Percentiles rank a stretch among this genome's conserved stretches.
Conservation (phyloP, 2,888 invertebrate genomes). For the Andricus quercusramuli region DNA sequence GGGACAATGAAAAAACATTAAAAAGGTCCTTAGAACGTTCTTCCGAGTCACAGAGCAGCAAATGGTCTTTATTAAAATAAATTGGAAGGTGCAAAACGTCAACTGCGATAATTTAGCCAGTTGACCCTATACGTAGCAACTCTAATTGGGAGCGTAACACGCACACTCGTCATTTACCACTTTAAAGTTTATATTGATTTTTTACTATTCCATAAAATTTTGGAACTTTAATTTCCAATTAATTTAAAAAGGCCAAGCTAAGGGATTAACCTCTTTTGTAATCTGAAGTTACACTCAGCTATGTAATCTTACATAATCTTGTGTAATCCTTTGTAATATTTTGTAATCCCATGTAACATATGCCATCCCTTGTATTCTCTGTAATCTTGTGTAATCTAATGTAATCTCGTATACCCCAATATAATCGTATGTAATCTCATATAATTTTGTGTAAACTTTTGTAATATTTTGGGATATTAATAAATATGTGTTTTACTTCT, state of each 20-base stretch:
- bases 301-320: too few species aligned
- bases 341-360: too few species aligned
- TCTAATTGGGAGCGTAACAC: conserved; percentile 62
- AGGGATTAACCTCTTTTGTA: too few species aligned
- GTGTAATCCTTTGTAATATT: too few species aligned
- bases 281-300: too few species aligned
- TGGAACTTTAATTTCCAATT: not conserved
- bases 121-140: conserved; percentile 67
- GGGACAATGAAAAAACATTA: conserved; percentile 19
- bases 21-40: conserved; percentile 57
- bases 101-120: conserved; percentile 72
- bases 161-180: conserved; percentile 57
- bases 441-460: too few species aligned
- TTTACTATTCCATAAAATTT: not conserved
- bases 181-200: conserved; percentile 33
- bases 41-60: conserved; percentile 55
- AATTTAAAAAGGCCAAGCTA: not conserved
- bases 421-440: too few species aligned
- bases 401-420: too few species aligned
- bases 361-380: too few species aligned
- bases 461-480: too few species aligned
- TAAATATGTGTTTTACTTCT: too few species aligned
- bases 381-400: too few species aligned
- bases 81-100: conserved; percentile 76
- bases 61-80: conserved; percentile 72